Evolutionary conservation across 1,140 invertebrate genomes (phyloP), one percentile per base, ranked within the genome.

Genomic region (Wasmannia auropunctata): DNA sequence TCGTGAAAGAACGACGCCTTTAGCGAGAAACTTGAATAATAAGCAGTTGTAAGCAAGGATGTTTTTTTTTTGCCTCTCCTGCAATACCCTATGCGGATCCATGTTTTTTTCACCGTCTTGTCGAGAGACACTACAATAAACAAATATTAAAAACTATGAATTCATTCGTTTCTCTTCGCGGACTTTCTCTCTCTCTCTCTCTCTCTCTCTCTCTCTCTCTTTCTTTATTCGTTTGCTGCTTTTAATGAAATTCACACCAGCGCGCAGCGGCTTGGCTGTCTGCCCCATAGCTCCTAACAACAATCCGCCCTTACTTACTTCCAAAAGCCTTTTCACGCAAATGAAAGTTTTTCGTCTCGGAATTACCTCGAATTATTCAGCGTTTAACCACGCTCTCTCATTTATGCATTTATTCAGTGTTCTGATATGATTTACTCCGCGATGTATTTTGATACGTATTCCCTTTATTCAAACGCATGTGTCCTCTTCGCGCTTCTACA

Each of bases 81-180:
- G 6, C 43, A 70, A 31, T 49, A 37, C 19, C 8, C 31, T 43
- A 25, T 28, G 49, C 8, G 31, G 22, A 16, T 70, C n/a, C 43
- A 31, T 60, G n/a, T 28, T 25, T n/a, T 62, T 75, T 54, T 79
- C 85, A 34, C 74, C 34, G n/a, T n/a, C 28, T 76, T 60, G 56
- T 56, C 58, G 25, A 43, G 25, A 43, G 62, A 88, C 86, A 65
- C 28, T n/a, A 76, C 86, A 88, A 91, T 86, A 89, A 87, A 91
- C 90, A 91, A 91, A 91, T 91, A 92, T 92, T 91, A 92, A 91
- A 91, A 91, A 91, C 89, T 91, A 88, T 92, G 89, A 92, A 92
- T 92, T 92, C 86, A 88, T 91, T 92, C 87, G 70, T 89, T 88
- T 69, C 70, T 54, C 54, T 67, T 28, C 43, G 58, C 25, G 22